Conservation (phyloP, 2,113 vertebrate species). For the Bostrychus sinensis region DNA sequence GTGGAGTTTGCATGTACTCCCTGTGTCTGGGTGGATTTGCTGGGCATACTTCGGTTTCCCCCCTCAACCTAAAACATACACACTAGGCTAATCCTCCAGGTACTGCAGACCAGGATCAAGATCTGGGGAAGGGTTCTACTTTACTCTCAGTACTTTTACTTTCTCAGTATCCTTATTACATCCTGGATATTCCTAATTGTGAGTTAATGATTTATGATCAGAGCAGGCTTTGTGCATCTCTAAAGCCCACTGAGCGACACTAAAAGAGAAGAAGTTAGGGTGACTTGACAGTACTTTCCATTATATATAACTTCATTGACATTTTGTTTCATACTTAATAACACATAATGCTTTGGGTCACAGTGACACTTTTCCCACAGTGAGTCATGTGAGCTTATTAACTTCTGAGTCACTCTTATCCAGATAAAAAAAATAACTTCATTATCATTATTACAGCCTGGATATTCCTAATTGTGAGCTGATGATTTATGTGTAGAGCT, state of each 20-base stretch:
- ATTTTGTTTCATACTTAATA: not conserved
- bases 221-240: not conserved
- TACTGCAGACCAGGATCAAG: too few species aligned
- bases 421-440: conserved; percentile 50
- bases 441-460: conserved; percentile 11
- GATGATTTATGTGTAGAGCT: conserved; percentile 10
- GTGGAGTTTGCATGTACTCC: too few species aligned
- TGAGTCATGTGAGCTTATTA: conserved; percentile 56
- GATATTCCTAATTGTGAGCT: conserved; percentile 11
- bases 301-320: too few species aligned
- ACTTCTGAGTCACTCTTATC: conserved; percentile 29
- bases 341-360: not conserved
- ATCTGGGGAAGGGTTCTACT: too few species aligned
- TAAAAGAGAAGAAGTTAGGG: too few species aligned
- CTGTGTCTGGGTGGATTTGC: too few species aligned
- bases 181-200: conserved; percentile 15
- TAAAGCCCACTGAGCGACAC: too few species aligned
- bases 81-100: too few species aligned
- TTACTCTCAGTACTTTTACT: too few species aligned
- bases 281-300: too few species aligned
- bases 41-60: too few species aligned
- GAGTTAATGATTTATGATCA: conserved; percentile 17
- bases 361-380: conserved; percentile 28
- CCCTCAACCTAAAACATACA: too few species aligned
- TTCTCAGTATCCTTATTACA: conserved; percentile 16